Percentiles rank a stretch among this genome's conserved stretches.
Conservation (phyloP, 2,113 vertebrate species). For the Phyllostomus discolor region DNA sequence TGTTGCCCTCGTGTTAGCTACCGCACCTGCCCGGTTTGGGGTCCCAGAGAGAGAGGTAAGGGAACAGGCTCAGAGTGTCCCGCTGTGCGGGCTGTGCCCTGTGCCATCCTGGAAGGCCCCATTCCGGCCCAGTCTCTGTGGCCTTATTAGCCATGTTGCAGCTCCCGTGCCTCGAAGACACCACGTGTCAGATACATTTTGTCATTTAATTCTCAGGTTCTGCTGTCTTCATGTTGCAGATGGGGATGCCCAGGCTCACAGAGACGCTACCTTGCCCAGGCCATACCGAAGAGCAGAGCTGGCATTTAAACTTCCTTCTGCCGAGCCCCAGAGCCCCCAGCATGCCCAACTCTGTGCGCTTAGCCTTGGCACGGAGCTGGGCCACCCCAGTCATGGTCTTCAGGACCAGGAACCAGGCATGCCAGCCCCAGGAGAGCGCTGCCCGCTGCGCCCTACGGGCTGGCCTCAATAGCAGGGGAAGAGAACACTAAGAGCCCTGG, state of each 20-base stretch:
- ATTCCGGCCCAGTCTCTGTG: not conserved
- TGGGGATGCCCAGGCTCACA: not conserved
- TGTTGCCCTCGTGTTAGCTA: no score
- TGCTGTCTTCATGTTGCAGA: not conserved
- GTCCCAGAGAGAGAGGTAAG: not conserved
- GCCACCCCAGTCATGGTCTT: not conserved
- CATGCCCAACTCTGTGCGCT: not conserved
- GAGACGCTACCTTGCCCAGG: not conserved
- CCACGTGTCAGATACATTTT: accelerated
- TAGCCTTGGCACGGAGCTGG: accelerated
- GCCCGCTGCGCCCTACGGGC: not conserved
- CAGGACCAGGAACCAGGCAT: accelerated
- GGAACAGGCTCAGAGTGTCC: accelerated
- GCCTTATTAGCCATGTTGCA: accelerated
- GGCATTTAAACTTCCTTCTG: not conserved
- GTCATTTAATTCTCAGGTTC: not conserved
- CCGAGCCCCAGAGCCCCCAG: no score
- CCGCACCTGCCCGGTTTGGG: accelerated
- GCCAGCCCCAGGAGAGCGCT: not conserved
- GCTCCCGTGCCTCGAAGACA: not conserved
- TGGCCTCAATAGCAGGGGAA: accelerated
- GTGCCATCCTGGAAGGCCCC: not conserved
- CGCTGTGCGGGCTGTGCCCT: not conserved
- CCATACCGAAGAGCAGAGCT: not conserved
- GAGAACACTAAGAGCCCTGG: no score